phyloP scores from a whole-genome alignment of 1,140 invertebrate genomes.

The Leptinotarsa texana region DNA sequence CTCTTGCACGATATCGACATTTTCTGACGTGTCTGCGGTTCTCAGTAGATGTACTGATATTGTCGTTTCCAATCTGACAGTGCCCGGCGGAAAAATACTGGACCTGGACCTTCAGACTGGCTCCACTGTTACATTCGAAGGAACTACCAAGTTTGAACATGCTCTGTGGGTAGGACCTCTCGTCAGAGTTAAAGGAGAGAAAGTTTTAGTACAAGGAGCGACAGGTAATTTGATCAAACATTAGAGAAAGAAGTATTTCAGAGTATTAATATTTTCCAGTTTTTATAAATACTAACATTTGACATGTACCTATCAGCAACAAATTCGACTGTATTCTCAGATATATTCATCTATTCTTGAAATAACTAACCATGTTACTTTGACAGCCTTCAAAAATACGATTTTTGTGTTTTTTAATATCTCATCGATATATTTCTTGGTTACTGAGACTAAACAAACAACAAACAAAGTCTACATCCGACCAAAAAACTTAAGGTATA shows the following conservation, averaged over 20 bases:
- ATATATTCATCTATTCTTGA: no score
- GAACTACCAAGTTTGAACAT: conserved; percentile 26
- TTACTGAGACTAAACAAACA: no score
- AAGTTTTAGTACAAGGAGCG: conserved; percentile 25
- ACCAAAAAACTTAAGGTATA: no score
- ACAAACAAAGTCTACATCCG: no score
- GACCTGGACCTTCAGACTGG: conserved; percentile 24
- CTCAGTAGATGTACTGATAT: conserved; percentile 24
- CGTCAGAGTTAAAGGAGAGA: conserved; percentile 15
- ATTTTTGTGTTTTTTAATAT: no score
- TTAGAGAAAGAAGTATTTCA: background rate
- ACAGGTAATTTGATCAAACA: conserved; percentile 13
- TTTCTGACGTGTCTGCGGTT: conserved; percentile 22
- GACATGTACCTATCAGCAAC: no score
- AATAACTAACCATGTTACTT: no score
- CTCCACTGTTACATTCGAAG: conserved; percentile 26
- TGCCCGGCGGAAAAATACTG: conserved; percentile 25
- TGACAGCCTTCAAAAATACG: no score
- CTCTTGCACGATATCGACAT: conserved; percentile 8
- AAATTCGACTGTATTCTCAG: no score
- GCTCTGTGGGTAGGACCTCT: conserved; percentile 30
- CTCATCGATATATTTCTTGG: no score
- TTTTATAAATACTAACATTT: background rate
- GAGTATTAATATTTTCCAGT: background rate
- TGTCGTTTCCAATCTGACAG: conserved; percentile 23